Conservation (phyloP, 2,888 invertebrate genomes). For the Norana najaformis region DNA sequence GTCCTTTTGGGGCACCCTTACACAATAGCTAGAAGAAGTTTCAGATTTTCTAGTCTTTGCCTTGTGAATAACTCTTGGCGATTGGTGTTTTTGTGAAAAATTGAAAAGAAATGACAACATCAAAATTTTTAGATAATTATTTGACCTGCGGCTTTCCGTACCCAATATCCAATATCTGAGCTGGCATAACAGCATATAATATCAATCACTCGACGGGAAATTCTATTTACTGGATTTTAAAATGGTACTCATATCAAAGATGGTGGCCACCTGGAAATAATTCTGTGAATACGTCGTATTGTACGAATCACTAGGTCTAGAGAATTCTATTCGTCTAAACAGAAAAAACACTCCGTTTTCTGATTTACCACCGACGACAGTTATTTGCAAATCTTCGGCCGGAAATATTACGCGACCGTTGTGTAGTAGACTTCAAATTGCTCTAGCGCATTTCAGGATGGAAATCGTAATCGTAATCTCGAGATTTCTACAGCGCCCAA, state of each 20-base stretch:
- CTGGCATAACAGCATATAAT: not conserved
- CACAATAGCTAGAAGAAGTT: too few species aligned
- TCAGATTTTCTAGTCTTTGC: too few species aligned
- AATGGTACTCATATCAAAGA: not conserved
- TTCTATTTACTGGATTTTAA: not conserved
- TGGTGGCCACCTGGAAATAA: not conserved
- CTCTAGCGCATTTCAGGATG: not conserved
- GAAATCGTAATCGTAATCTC: too few species aligned
- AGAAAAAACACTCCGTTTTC: not conserved
- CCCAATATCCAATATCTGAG: too few species aligned
- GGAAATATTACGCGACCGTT: not conserved
- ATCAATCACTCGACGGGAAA: not conserved
- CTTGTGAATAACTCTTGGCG: too few species aligned
- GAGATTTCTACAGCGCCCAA: too few species aligned
- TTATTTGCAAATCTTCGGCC: not conserved
- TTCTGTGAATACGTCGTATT: not conserved
- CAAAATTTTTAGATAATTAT: too few species aligned
- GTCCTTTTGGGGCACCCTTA: too few species aligned
- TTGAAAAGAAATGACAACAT: too few species aligned
- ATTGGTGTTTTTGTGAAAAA: too few species aligned
- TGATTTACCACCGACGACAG: not conserved
- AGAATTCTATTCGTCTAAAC: not conserved
- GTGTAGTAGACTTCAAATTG: too few species aligned
- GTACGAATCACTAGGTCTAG: not conserved
- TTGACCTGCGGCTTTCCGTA: too few species aligned